These are phyloP conservation scores for Perccottus glenii DNA, from an alignment of 2,113 vertebrate species.

Conservation along the genomic window DNA sequence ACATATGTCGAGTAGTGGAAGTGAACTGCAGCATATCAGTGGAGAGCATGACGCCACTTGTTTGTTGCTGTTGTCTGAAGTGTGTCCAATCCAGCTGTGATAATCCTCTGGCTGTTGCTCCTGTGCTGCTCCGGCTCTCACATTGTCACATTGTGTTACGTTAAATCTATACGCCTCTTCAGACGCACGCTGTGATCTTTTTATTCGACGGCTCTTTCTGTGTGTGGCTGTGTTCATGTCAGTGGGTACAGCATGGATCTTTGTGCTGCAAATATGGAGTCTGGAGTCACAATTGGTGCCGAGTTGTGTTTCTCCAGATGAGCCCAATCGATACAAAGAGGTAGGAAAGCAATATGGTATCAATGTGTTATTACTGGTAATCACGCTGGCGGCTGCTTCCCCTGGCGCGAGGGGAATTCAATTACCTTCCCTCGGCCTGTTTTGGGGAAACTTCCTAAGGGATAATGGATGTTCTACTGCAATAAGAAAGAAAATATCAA, in stretches of 20 bases:
- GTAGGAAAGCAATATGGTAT: conserved; percentile 64
- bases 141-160: conserved; percentile 29
- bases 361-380: conserved; percentile 71
- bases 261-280: conserved; percentile 44
- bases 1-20: conserved; percentile 12
- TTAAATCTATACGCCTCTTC: conserved; percentile 44
- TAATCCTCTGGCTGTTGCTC: conserved; percentile 44
- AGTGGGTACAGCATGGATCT: not conserved
- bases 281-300: conserved; percentile 36
- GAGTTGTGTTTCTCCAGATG: conserved; percentile 59
- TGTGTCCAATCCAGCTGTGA: conserved; percentile 36
- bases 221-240: not conserved
- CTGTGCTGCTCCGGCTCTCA: conserved; percentile 16
- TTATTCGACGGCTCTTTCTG: conserved; percentile 15
- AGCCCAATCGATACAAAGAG: conserved; percentile 64
- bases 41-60: conserved; percentile 20
- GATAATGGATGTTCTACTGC: conserved; percentile 68
- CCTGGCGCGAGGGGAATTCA: conserved; percentile 68
- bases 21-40: conserved; percentile 25
- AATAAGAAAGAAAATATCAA: conserved; percentile 70
- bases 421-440: conserved; percentile 62
- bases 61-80: conserved; percentile 25
- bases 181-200: not conserved
- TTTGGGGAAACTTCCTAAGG: conserved; percentile 59
- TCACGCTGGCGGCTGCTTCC: conserved; percentile 55